These are phyloP conservation scores for Pammene aurita DNA, from an alignment of 2,888 invertebrate species.

Conservation along the genomic window DNA sequence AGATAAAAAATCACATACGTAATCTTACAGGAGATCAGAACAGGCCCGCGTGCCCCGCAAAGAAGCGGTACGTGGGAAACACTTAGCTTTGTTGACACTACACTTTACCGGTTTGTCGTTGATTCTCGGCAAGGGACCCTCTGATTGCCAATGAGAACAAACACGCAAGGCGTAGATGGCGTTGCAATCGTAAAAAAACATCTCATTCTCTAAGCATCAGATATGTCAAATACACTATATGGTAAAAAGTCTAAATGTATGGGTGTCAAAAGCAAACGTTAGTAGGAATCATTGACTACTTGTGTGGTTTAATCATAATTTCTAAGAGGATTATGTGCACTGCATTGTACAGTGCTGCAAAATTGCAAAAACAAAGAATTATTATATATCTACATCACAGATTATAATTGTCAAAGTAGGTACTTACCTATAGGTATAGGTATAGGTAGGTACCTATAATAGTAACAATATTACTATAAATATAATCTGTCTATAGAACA, in stretches of 20 bases:
- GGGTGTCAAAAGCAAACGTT: not conserved
- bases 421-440: too few species aligned
- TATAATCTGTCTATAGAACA: too few species aligned
- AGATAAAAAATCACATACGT: not conserved
- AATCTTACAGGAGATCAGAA: not conserved
- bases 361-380: too few species aligned
- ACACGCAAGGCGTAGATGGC: slow-evolving; percentile 1
- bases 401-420: too few species aligned
- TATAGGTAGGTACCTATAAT: too few species aligned
- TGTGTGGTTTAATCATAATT: not conserved
- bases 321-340: slow-evolving; percentile 15
- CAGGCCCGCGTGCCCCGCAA: slow-evolving; percentile 60
- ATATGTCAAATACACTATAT: too few species aligned
- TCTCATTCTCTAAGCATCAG: too few species aligned
- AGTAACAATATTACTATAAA: too few species aligned
- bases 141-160: slow-evolving; percentile 48
- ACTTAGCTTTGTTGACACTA: slow-evolving; percentile 82
- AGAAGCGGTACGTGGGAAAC: slow-evolving; percentile 75
- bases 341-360: not conserved
- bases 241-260: too few species aligned
- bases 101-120: slow-evolving; percentile 76
- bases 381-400: too few species aligned
- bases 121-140: slow-evolving; percentile 66
- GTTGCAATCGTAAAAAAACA: too few species aligned
- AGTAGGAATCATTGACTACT: too few species aligned